Evolutionary conservation across 2,113 vertebrate species (phyloP).

Genomic region (Pyrgilauda ruficollis): DNA sequence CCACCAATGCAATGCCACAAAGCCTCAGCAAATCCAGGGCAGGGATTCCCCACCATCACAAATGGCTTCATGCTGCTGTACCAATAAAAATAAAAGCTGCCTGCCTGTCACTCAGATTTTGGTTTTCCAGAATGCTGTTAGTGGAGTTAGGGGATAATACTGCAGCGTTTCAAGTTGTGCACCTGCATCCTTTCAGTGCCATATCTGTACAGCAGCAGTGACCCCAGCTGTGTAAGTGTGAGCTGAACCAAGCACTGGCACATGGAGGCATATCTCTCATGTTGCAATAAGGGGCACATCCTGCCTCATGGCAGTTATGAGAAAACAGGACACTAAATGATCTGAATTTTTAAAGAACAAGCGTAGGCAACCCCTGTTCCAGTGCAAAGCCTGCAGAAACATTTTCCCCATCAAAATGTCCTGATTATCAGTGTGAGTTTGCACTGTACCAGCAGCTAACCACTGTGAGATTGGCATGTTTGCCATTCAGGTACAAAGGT

Average conservation of each 20-base stretch:
- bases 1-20: background rate
- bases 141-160: background rate
- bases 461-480: background rate
- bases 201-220: accelerated
- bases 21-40: background rate
- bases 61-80: background rate
- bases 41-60: background rate
- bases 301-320: background rate
- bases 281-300: background rate
- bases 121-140: background rate
- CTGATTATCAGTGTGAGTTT: background rate
- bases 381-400: background rate
- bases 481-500: background rate
- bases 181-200: background rate
- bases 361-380: accelerated
- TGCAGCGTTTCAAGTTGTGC: background rate
- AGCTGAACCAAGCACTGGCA: background rate
- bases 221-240: background rate
- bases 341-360: background rate
- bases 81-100: background rate
- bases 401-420: background rate
- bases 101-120: background rate
- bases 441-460: background rate
- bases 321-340: background rate
- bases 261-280: background rate